Evolutionary conservation across 2,888 invertebrate species (phyloP), one percentile per base, ranked within the genome.

Genomic region (Tachina grossa): DNA sequence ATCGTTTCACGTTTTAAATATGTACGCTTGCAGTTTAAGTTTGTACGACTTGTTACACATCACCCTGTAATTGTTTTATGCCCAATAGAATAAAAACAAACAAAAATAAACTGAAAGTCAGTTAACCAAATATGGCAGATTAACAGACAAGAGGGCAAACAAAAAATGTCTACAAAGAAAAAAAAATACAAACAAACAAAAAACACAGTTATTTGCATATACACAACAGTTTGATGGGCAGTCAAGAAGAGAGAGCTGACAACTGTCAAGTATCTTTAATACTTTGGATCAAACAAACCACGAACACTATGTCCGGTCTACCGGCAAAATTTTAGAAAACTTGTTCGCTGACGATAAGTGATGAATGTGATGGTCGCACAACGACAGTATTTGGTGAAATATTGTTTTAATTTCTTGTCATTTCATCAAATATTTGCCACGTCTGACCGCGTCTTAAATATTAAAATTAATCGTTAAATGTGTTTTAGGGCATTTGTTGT

Each of bases 251-350:
- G 66, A 45, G 43, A 65, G 51, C 53, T 80, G 47, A 22, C 57
- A 49, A 71, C 71, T 66, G 47, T 41, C 72, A 79, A 53, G 57
- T 65, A 31, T 72, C 43, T n/a, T 79, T 76, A 45, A 49, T 47
- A 66, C 65, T 59, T 65, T 43, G 45, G 41, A 66, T 63, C 43
- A 53, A 69, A 19, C 16, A 55, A 51, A 57, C 16, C 1, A 57
- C 41, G 47, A 47, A 59, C 19, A 55, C n/a, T 22, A 61, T n/a
- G 51, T 55, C 53, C 61, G 53, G 31, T 41, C 53, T 63, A 63
- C 69, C 55, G 53, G 22, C 47, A 75, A 68, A 31, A 57, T 16
- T 75, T 57, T 9, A 68, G 11, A 68, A 47, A 81, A 75, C 66
- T 53, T 75, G 31, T 68, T 68, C 66, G 6, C 31, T 31, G 31